Base-by-base conservation (phyloP, 2,113 vertebrate species). In the Cyprinodon variegatus region DNA sequence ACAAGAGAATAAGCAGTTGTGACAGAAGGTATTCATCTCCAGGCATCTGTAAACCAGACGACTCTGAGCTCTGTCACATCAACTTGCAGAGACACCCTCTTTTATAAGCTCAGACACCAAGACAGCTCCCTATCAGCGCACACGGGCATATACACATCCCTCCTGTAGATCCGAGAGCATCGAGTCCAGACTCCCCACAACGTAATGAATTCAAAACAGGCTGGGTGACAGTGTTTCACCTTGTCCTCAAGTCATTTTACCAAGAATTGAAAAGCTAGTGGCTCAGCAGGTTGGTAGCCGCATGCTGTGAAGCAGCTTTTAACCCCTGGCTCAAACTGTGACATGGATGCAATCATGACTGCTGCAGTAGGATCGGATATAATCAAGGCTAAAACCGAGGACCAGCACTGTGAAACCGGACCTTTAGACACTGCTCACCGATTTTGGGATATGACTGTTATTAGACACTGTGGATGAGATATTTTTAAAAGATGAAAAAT, bases 11-110 rank as follows among this genome's bases (percentile, higher is more conserved):
- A 66, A 84, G 40, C 8, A 57, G 10, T 65, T 75, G 72, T 83
- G 84, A 83, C 85, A 89, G 81, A 70, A 70, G 73, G 70, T 77
- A 76, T 85, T 83, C 79, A 79, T 86, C 82, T 77, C 64, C 17
- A 11, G 65, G 70, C 76, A 72, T 80, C 72, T 74, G 74, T 81
- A 78, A 84, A 86, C 66, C 14, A 76, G 78, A 43, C 40, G 29
- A 66, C 74, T 70, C 70, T 22, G 76, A 76, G 72, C 78, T 61
- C 70, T 14, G 71, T 84, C 82, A 76, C 74, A 79, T 70, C 73
- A 64, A 46, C 70, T 84, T 12, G 36, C 61, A 41, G 41, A 70
- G 13, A 71, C 20, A 11, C 67, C 61, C 40, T 68, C 61, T 61
- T 65, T 79, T 75, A 85, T 82, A 76, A 43, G 76, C 66, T 63